Base-by-base conservation (phyloP, 2,113 vertebrate genomes). In the Zeus faber region DNA sequence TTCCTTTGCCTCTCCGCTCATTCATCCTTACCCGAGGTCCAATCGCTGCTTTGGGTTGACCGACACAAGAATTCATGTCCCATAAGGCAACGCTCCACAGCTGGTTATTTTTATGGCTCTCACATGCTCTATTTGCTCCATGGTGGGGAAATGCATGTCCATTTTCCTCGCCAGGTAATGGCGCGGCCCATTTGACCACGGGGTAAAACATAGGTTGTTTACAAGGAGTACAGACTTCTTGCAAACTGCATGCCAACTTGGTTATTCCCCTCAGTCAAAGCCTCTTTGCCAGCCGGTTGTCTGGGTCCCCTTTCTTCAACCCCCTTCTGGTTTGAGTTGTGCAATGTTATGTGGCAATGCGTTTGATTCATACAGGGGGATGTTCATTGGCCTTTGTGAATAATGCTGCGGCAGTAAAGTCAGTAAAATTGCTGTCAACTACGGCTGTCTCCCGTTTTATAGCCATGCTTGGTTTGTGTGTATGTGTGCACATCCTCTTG, bases 321-420 rank as follows among this genome's bases (percentile, higher is more conserved):
- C 13, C 52, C 63, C 62, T 7, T 43, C 31, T 33, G 8, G 63
- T 39, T 43, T 11, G 49, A 6, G 5, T 55, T 14, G 25, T 31
- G 57, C 58, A 49, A 44, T 59, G 18, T 67, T 61, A 48, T 62
- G 17, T 54, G 49, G 48, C 55, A 50, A 57, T 3, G 50, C 62
- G 67, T 64, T 65, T 49, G 10, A 13, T 55, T 55, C 49, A 48
- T 47, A 70, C 31, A 44, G 39, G 23, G 53, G 22, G 23, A 49
- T 75, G 58, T 68, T 53, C 58, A 25, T 29, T 67, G 65, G 67
- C 51, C 67, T 75, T 66, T 81, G 60, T 82, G 68, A 82, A 82
- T 83, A 81, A 76, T 77, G 59, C 68, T 78, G 72, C 29, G 67
- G 65, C 68, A 65, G 54, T 86, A 78, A 83, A 87, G 80, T 55